Evolutionary conservation across 1,140 invertebrate species (phyloP), one percentile per base, ranked within the genome.

Genomic region (Zaprionus capensis): DNA sequence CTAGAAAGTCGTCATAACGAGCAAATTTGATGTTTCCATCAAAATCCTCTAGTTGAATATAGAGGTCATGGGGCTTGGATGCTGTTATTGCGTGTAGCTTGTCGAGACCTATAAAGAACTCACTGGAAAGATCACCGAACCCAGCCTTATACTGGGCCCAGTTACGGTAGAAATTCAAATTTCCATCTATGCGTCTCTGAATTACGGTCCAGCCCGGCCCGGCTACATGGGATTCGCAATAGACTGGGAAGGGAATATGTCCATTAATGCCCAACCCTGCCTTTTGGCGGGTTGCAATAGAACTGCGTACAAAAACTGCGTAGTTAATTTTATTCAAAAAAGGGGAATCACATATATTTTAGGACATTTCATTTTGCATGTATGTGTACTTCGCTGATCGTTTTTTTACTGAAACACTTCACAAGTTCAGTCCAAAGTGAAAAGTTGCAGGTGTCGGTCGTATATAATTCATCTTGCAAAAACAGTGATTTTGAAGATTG

Each of bases 81-180:
- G 44, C 15, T 1, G 57, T 61, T 24, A 69, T 61, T 5, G 66
- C 57, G 36, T 38, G 56, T 9, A 69, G n/a, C 9, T 61, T 69
- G 26, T 69, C 66, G 5, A 69, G 20, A 17, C 66, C 66, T 14
- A 69, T 36, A 22, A 69, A 69, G 17, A 69, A 69, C 11, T 69
- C 66, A 31, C 28, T 44, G 1, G 53, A 51, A 9, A 59, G 14
- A 53, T 69, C 14, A 28, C 66, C 66, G 36, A 71, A 71, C 2
- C 59, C 68, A 12, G 14, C 12, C 15, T 63, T 71, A 26, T 71
- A 71, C 15, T 62, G 22, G 36, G 14, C 3, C 68, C 68, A 71
- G 20, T 46, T 63, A 2, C 59, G 24, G 31, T 26, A 71, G 26
- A 63, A 66, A 41, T 41, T 66, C 4, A 66, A 49, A 41, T 41